A percentile compares a stretch with the other conserved stretches of the same genome.
phyloP scores from a whole-genome alignment of 2,113 vertebrate species.

The Procavia capensis region DNA sequence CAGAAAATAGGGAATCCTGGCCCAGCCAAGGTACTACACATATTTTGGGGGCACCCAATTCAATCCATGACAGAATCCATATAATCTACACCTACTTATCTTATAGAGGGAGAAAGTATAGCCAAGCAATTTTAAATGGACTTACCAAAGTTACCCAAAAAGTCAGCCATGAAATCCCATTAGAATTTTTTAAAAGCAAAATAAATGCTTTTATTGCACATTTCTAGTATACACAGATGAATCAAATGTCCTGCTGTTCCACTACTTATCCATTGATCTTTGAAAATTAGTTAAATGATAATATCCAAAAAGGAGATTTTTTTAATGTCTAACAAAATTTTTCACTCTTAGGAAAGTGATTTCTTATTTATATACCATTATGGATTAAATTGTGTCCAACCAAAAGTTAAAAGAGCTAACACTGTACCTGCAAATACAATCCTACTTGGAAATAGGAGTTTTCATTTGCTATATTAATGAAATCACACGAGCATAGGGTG shows the following conservation, averaged over 20 bases:
- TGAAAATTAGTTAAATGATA: constrained; percentile 34
- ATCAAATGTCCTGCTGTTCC: not conserved
- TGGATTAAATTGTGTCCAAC: not conserved
- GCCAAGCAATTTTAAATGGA: not conserved
- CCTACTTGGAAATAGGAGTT: not conserved
- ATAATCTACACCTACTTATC: not conserved
- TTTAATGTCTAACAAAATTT: not conserved
- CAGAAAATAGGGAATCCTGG: too few species aligned
- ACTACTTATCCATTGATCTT: not conserved
- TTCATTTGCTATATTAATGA: not conserved
- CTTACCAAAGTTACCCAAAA: constrained; percentile 20
- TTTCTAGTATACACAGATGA: constrained; percentile 60
- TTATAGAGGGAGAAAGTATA: not conserved
- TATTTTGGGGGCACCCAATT: too few species aligned
- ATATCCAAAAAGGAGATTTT: not conserved
- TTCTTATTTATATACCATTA: not conserved
- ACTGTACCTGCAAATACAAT: not conserved
- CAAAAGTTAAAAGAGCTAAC: not conserved
- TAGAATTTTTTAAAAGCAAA: constrained; percentile 71
- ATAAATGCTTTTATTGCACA: constrained; percentile 83
- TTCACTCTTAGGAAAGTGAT: not conserved
- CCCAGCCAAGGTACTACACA: too few species aligned
- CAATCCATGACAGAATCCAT: too few species aligned
- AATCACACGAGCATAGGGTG: not conserved
- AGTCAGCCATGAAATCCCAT: constrained; percentile 33